Evolutionary conservation across 1,140 invertebrate species (phyloP), one percentile per base, ranked within the genome.

Genomic region (Euglossa dilemma): DNA sequence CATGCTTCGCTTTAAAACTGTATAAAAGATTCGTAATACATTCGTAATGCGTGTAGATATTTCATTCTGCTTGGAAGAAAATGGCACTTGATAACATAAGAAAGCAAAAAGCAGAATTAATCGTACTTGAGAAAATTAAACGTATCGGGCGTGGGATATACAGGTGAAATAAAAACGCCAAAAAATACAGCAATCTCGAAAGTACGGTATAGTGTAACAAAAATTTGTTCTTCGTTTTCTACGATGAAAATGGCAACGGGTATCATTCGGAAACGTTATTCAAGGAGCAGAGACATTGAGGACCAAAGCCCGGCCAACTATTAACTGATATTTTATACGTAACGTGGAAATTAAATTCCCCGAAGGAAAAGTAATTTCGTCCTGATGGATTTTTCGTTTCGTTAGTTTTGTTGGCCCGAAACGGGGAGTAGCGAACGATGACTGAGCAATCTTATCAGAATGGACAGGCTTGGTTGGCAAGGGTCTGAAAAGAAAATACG

Each of bases 401-500:
- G 36, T 81, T 74, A 64, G 56, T 81, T 81, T 75, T 66, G 70
- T 28, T 72, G 57, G 9, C 76, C n/a, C 11, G 64, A 73, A 80
- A 80, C 28, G 69, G 47, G 57, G 73, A 80, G 56, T 45, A 45
- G 57, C 28, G 23, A 66, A 56, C 79, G 71, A 81, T 81, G 79
- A 81, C 71, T 81, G 79, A 23, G 71, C 71, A 66, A 74, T 75
- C 70, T 74, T 81, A 80, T 80, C 77, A 56, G 79, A 81, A 75
- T 36, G 71, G 50, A 72, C 66, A 80, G 28, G 50, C 47, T n/a
- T 25, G 54, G 36, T 16, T 18, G 71, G 28, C 18, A 28, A 81
- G 43, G 79, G 52, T 52, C 14, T n/a, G 77, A 72, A 80, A 80
- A 72, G 52, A 75, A 81, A 81, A 66, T 66, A 75, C 43, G 79